Evolutionary conservation across 2,888 invertebrate genomes (phyloP).

Genomic region (Troilus luridus): DNA sequence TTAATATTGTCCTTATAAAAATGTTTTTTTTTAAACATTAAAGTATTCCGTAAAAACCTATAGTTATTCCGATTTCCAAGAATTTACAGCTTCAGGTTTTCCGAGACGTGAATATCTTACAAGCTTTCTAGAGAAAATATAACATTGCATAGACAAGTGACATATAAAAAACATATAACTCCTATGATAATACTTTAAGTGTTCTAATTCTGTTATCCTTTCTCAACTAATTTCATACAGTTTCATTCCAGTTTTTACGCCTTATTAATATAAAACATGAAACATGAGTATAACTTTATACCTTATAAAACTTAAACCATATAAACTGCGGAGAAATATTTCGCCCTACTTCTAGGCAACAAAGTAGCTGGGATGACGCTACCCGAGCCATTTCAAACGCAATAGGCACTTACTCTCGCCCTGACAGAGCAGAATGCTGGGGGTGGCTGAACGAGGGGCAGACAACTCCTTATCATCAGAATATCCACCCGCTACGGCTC

Average conservation of each 20-base stretch:
- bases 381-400: not conserved
- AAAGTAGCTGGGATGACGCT: not conserved
- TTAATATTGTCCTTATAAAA: no score
- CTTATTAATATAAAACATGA: not conserved
- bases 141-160: not conserved
- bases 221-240: not conserved
- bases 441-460: not conserved
- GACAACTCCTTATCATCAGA: constrained; percentile 7
- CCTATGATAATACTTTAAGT: not conserved
- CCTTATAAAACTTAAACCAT: not conserved
- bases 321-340: not conserved
- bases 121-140: no score
- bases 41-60: no score
- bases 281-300: not conserved
- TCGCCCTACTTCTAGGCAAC: not conserved
- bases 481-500: not conserved
- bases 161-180: not conserved
- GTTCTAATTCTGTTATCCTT: not conserved
- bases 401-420: not conserved
- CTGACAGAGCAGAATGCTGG: not conserved
- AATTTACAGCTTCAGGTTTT: no score
- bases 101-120: no score
- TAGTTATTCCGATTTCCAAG: no score
- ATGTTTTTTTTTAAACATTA: no score
- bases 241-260: not conserved